phyloP scores from a whole-genome alignment of 2,113 vertebrate species.

The Isichthys henryi region DNA sequence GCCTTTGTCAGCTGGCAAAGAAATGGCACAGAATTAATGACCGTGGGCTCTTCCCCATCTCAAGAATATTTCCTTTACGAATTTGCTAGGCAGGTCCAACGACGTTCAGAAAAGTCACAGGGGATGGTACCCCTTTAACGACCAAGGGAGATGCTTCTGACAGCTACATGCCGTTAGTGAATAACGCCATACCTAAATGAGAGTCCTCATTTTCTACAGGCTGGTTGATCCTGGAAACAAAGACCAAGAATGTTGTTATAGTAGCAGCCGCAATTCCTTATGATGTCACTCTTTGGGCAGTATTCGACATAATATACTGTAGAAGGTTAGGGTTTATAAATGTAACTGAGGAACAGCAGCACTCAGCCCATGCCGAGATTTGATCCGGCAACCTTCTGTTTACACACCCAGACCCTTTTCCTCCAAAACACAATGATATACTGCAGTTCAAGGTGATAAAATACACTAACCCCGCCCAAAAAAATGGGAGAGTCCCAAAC shows the following conservation, averaged over 20 bases:
- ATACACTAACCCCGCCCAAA: neutral
- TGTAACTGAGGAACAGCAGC: neutral
- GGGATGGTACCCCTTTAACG: neutral
- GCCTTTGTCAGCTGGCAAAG: slow-evolving; percentile 13
- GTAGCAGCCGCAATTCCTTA: neutral
- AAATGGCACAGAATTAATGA: slow-evolving; percentile 13
- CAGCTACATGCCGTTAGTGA: neutral
- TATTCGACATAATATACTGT: neutral
- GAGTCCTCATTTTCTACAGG: neutral
- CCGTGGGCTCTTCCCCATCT: neutral
- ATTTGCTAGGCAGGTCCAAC: neutral
- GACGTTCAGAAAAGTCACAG: neutral
- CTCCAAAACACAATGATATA: too few relatives aligned
- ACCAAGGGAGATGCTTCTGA: neutral
- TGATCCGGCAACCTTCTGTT: too few relatives aligned
- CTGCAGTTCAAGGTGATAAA: neutral
- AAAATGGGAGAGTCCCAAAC: neutral
- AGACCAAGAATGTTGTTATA: neutral
- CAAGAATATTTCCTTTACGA: neutral
- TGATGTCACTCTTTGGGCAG: too few relatives aligned
- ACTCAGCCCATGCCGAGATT: too few relatives aligned
- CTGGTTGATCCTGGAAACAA: neutral
- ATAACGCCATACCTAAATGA: neutral
- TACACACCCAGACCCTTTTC: too few relatives aligned
- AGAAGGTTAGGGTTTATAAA: neutral